Percentiles rank a stretch among this genome's conserved stretches.
Evolutionary conservation across 1,140 invertebrate species (phyloP).

Genomic region (Papilio machaon): DNA sequence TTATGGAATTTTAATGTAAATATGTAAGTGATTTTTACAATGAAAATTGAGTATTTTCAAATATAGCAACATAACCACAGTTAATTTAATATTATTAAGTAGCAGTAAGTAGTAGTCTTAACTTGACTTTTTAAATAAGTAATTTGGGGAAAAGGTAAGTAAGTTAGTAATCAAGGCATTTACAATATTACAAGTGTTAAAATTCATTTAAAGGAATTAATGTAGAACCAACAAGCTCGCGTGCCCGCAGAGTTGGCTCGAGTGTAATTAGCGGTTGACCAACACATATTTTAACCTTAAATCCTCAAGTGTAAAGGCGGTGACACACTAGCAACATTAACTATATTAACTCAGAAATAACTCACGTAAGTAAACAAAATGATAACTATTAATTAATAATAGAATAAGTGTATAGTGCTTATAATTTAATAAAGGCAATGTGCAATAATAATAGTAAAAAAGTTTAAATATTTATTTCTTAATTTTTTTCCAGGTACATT

Average conservation of each 20-base stretch:
- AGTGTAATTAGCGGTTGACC: conserved; percentile 29
- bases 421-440: too few species aligned
- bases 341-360: not conserved
- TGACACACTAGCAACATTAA: not conserved
- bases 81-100: not conserved
- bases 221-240: conserved; percentile 14
- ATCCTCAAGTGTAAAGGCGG: conserved; percentile 15
- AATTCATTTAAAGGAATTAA: conserved; percentile 25
- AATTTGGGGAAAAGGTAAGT: not conserved
- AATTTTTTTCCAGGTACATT: too few species aligned
- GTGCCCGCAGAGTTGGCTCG: not conserved
- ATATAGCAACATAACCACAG: not conserved
- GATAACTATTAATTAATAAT: too few species aligned
- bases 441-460: too few species aligned
- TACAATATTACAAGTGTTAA: conserved; percentile 28
- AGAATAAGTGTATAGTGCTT: too few species aligned
- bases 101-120: not conserved
- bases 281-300: conserved; percentile 26
- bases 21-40: too few species aligned
- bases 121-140: not conserved
- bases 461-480: too few species aligned
- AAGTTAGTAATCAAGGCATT: conserved; percentile 16
- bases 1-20: too few species aligned
- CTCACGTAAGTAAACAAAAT: not conserved
- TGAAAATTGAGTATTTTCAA: too few species aligned